These are phyloP conservation scores for Athalia circularis DNA, from an alignment of 2,888 invertebrate species.

Conservation along the genomic window DNA sequence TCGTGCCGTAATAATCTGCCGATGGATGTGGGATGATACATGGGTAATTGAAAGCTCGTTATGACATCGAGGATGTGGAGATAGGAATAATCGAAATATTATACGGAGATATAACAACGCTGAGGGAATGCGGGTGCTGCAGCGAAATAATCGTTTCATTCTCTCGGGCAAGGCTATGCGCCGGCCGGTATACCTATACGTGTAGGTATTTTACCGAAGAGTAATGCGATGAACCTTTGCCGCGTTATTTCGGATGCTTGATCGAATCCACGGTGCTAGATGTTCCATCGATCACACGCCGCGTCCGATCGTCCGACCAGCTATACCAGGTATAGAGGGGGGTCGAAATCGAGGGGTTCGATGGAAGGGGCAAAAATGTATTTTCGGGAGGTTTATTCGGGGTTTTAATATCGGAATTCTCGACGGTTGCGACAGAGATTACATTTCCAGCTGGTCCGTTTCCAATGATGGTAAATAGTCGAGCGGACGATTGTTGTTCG, in stretches of 20 bases:
- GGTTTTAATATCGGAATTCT: no score
- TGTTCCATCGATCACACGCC: slow-evolving; percentile 36
- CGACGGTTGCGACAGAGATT: no score
- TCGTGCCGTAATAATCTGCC: not conserved
- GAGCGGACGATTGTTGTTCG: not conserved
- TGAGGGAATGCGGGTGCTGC: not conserved
- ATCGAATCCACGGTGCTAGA: not conserved
- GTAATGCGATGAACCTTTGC: slow-evolving; percentile 29
- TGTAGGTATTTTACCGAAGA: slow-evolving; percentile 32
- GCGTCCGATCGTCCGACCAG: slow-evolving; percentile 17
- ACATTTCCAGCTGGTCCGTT: no score
- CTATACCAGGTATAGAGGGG: no score
- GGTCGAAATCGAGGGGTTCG: slow-evolving; percentile 15
- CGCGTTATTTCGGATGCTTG: slow-evolving; percentile 10
- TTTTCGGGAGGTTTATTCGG: no score
- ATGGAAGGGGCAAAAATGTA: no score
- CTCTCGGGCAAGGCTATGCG: not conserved
- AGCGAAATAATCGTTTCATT: slow-evolving; percentile 26
- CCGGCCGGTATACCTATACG: not conserved
- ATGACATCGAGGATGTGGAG: slow-evolving; percentile 11
- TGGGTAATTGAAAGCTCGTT: slow-evolving; percentile 2
- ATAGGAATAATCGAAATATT: slow-evolving; percentile 8
- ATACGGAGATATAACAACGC: slow-evolving; percentile 1
- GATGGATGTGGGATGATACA: slow-evolving; percentile 8
- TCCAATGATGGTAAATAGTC: no score